A percentile compares a stretch with the other conserved stretches of the same genome.
Conservation (phyloP, 1,140 invertebrate genomes). For the Bombus sibiricus region DNA sequence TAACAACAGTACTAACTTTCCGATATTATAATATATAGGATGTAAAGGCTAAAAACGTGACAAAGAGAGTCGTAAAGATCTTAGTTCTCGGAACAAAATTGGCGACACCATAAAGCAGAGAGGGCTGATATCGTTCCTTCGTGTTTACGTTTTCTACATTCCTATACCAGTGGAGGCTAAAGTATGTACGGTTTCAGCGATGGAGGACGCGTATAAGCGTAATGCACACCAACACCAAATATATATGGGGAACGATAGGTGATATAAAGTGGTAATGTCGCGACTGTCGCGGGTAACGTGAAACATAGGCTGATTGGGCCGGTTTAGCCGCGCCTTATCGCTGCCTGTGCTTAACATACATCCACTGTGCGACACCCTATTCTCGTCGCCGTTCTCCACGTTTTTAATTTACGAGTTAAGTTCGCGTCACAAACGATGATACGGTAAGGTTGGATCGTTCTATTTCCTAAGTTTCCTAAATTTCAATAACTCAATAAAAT, state of each 20-base stretch:
- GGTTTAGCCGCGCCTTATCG: conserved; percentile 71
- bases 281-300: conserved; percentile 68
- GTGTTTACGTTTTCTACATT: conserved; percentile 65
- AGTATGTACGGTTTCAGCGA: conserved; percentile 35
- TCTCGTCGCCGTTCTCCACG: background rate
- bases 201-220: conserved; percentile 14
- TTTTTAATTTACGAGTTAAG: background rate
- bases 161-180: conserved; percentile 40
- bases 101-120: conserved; percentile 63
- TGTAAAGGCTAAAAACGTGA: conserved; percentile 35
- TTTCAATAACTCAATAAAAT: no score
- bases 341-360: conserved; percentile 40
- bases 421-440: background rate
- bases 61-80: conserved; percentile 42
- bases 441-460: background rate
- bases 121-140: conserved; percentile 58
- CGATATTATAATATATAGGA: background rate
- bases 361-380: conserved; percentile 19
- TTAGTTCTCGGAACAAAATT: conserved; percentile 47
- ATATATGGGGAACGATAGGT: conserved; percentile 70
- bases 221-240: conserved; percentile 48
- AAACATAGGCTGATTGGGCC: conserved; percentile 71
- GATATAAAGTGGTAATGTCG: conserved; percentile 72
- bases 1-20: background rate
- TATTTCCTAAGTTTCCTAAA: no score